Evolutionary conservation across 2,797 vertebrate species (phyloP), one percentile per base, ranked within the genome.

Genomic region (Oreonectes daqikongensis): DNA sequence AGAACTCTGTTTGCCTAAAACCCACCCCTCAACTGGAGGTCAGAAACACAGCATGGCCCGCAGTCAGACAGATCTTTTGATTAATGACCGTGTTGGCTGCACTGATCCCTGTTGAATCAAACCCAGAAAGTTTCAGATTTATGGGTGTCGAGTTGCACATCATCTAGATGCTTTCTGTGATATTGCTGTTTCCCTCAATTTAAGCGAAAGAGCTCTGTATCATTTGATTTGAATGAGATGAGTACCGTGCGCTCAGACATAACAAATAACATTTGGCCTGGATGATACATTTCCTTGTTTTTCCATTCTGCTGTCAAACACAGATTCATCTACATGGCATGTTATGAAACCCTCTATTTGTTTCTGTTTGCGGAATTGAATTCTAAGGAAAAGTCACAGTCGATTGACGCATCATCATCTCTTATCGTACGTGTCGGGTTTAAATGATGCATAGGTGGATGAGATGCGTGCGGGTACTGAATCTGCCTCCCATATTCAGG

Each of bases 71-170:
- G 87, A 72, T 85, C 50, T 35, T 0, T 64, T 90, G 89, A 93
- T 93, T 91, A 89, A 93, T 90, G 90, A 84, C 84, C 66, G 5
- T 61, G 71, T 72, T 85, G 68, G 52, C 24, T 32, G 80, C 85
- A 55, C 48, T 87, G 88, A 91, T 88, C 88, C 86, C 89, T 86
- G 84, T 85, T 87, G 82, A 79, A 85, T 88, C 85, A 64, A 10
- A 86, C 85, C 84, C 85, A 83, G 84, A 84, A 77, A 68, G 55
- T n/a, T 1, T 48, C 73, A 73, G 55, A 64, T 63, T 59, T 61
- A 59, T 72, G 28, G 30, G 55, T 53, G 15, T 68, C 57, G 74
- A 69, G 55, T 69, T 38, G 61, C 20, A 42, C 18, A 12, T 55
- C 50, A 28, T 76, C 53, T 40, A 76, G 68, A 60, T 67, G 24